phyloP scores from a whole-genome alignment of 2,797 vertebrate species.

The Pygocentrus nattereri region DNA sequence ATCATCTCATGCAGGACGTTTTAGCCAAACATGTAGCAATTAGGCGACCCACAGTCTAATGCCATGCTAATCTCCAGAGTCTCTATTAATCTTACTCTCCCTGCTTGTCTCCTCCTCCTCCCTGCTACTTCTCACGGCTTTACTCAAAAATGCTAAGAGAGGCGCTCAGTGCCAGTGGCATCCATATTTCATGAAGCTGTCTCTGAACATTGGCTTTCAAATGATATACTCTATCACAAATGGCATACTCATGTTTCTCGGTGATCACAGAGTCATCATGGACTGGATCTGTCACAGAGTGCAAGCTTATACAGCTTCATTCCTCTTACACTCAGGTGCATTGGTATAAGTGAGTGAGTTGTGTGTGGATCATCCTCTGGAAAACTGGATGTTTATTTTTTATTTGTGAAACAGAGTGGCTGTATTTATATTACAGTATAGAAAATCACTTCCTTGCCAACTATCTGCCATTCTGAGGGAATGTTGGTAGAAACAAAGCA shows the following conservation, averaged over 20 bases:
- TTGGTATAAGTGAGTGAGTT: not conserved
- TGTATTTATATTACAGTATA: not conserved
- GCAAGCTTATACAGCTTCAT: not conserved
- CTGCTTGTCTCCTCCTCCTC: not conserved
- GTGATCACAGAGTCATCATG: not conserved
- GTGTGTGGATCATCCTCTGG: not conserved
- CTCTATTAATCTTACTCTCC: slow-evolving; percentile 32
- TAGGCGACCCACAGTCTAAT: slow-evolving; percentile 26
- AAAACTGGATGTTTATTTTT: not conserved
- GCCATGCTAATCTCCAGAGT: slow-evolving; percentile 27
- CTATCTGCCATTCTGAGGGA: not conserved
- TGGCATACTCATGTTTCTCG: slow-evolving; percentile 12
- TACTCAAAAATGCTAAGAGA: slow-evolving; percentile 19
- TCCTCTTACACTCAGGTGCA: not conserved
- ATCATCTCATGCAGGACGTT: slow-evolving; percentile 18
- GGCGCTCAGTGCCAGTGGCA: slow-evolving; percentile 7
- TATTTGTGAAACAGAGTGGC: not conserved
- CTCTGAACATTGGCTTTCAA: not conserved
- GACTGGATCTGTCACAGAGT: not conserved
- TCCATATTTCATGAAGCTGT: slow-evolving; percentile 44
- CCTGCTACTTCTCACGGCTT: slow-evolving; percentile 22
- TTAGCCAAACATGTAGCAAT: slow-evolving; percentile 34
- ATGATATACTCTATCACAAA: slow-evolving; percentile 14
- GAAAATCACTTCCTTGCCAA: not conserved
- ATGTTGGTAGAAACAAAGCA: not conserved